A percentile compares a stretch with the other conserved stretches of the same genome.
These are phyloP conservation scores for Pyrgilauda ruficollis DNA, from an alignment of 2,113 vertebrate genomes.

Conservation along the genomic window DNA sequence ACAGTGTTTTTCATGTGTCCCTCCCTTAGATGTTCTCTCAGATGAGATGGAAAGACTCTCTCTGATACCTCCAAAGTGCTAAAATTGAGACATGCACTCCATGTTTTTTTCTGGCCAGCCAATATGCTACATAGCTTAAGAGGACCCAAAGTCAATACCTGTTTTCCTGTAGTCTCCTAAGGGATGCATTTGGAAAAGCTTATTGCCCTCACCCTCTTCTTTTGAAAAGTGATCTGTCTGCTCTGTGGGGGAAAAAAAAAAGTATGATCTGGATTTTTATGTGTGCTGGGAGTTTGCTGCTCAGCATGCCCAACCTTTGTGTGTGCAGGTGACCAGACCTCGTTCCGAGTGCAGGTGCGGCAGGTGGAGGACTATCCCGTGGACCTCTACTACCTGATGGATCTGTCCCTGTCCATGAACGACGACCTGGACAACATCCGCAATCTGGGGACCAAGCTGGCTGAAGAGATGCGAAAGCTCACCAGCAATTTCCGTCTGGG, in stretches of 20 bases:
- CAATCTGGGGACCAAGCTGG: constrained; percentile 90
- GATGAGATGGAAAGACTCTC: not conserved
- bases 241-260: not conserved
- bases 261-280: not conserved
- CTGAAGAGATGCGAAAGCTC: constrained; percentile 93
- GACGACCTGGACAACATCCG: constrained; percentile 93
- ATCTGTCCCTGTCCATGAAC: constrained; percentile 98
- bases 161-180: not conserved
- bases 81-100: not conserved
- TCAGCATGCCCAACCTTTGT: not conserved
- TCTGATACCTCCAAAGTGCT: not conserved
- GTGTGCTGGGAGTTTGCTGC: not conserved
- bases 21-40: not conserved
- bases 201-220: not conserved
- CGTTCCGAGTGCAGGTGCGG: constrained; percentile 90
- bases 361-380: constrained; percentile 98
- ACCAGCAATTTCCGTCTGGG: constrained; percentile 97
- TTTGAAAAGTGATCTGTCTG: not conserved
- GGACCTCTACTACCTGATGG: constrained; percentile 98
- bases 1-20: not conserved
- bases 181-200: not conserved
- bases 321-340: constrained; percentile 81
- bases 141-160: not conserved
- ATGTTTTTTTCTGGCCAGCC: not conserved
- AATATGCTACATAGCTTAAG: not conserved